Evolutionary conservation across 2,113 vertebrate species (phyloP).

Genomic region (Lophochroa leadbeateri): DNA sequence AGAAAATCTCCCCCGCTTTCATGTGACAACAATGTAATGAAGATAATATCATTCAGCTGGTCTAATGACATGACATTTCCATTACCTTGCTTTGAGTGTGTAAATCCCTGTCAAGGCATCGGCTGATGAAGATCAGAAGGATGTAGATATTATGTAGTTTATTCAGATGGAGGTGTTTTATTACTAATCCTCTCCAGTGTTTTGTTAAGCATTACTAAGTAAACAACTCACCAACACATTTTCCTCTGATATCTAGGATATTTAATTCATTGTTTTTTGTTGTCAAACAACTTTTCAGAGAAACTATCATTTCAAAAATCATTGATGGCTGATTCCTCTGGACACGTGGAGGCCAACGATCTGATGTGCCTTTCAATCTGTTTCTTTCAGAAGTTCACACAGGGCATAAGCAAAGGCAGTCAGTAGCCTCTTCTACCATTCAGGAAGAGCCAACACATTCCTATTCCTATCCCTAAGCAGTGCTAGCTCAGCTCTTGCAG

Average conservation of each 20-base stretch:
- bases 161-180: background rate
- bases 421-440: background rate
- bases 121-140: background rate
- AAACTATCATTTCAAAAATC: background rate
- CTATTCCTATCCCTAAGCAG: fast-evolving
- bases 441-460: background rate
- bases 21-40: background rate
- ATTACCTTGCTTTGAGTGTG: background rate
- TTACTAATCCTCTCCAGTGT: background rate
- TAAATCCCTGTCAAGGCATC: background rate
- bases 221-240: background rate
- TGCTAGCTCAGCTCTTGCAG: background rate
- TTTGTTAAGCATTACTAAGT: background rate
- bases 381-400: background rate
- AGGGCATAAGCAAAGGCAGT: too few relatives aligned
- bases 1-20: background rate
- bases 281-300: background rate
- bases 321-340: background rate
- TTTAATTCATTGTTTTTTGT: background rate
- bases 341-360: fast-evolving
- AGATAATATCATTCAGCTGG: background rate
- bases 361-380: background rate
- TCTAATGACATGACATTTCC: background rate
- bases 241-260: background rate
- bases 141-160: background rate